Percentiles rank a stretch among this genome's conserved stretches.
Evolutionary conservation across 2,888 invertebrate genomes (phyloP).

Genomic region (Lepidocyrtoides sp.): DNA sequence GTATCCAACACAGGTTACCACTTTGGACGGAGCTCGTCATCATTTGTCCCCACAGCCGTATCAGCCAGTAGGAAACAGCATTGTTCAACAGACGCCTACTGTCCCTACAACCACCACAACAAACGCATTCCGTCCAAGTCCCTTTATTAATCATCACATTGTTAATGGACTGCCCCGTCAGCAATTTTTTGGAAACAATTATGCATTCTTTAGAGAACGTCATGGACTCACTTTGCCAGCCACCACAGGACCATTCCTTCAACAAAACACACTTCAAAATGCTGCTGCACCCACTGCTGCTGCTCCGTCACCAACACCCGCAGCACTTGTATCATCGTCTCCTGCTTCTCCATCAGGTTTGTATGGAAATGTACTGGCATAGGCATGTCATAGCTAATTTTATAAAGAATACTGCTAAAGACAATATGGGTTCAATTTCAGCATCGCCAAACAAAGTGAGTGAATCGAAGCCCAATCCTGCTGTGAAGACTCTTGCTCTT

Average conservation of each 20-base stretch:
- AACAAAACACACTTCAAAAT: slow-evolving; percentile 28
- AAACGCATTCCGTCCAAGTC: slow-evolving; percentile 47
- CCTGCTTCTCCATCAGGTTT: slow-evolving; percentile 49
- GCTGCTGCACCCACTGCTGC: neutral
- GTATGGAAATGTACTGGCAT: neutral
- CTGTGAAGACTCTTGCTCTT: neutral
- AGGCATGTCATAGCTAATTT: neutral
- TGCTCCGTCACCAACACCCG: slow-evolving; percentile 43
- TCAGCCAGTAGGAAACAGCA: slow-evolving; percentile 67
- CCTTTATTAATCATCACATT: slow-evolving; percentile 64
- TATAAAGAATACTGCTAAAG: neutral
- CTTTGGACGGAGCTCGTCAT: slow-evolving; percentile 20
- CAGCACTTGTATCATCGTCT: slow-evolving; percentile 23
- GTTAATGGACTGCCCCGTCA: slow-evolving; percentile 67
- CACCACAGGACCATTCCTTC: slow-evolving; percentile 33
- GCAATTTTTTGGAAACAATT: slow-evolving; percentile 77
- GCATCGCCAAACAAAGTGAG: slow-evolving; percentile 15
- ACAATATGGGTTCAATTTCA: neutral
- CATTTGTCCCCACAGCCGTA: slow-evolving; percentile 27
- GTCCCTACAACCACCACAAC: slow-evolving; percentile 11
- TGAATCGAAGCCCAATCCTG: slow-evolving; percentile 34
- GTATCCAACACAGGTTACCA: slow-evolving; percentile 67
- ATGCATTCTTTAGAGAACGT: slow-evolving; percentile 62
- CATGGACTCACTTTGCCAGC: slow-evolving; percentile 65
- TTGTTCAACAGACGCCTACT: slow-evolving; percentile 59